Conservation (phyloP, 2,888 invertebrate species). For the Synanthedon myopaeformis region DNA sequence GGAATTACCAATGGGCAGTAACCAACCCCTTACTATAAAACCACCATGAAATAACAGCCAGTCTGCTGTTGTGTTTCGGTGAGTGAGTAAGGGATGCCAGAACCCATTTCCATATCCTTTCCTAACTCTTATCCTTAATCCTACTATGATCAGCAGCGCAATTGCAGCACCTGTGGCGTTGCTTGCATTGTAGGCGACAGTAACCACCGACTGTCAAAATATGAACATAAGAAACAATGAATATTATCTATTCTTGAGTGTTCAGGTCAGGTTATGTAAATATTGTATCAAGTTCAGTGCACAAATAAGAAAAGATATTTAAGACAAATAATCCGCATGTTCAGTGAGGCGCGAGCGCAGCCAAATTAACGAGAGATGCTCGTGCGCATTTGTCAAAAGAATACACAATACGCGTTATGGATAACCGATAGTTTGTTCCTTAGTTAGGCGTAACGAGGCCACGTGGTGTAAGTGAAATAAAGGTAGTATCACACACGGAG, state of each 20-base stretch:
- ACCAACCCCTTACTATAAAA: too few relatives aligned
- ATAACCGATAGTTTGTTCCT: constrained; percentile 61
- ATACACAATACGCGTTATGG: constrained; percentile 61
- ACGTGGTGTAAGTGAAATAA: constrained; percentile 16
- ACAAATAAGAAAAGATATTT: constrained; percentile 1
- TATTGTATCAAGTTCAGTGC: neutral
- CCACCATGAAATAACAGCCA: too few relatives aligned
- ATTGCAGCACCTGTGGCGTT: too few relatives aligned
- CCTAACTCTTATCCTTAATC: too few relatives aligned
- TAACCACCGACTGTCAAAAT: too few relatives aligned
- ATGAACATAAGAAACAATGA: too few relatives aligned
- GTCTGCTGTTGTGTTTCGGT: too few relatives aligned
- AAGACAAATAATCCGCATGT: constrained; percentile 33
- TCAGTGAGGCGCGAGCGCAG: constrained; percentile 7
- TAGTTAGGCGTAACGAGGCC: constrained; percentile 48
- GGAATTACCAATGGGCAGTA: too few relatives aligned
- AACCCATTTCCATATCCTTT: too few relatives aligned
- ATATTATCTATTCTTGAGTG: neutral
- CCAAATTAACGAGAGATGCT: constrained; percentile 39
- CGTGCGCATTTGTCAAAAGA: constrained; percentile 55
- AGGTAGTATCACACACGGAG: constrained; percentile 19
- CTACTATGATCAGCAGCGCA: too few relatives aligned
- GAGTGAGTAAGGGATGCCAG: too few relatives aligned
- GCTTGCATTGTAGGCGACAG: too few relatives aligned
- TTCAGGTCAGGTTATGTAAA: neutral